Conservation (phyloP, 2,113 vertebrate genomes). For the Merops nubicus region DNA sequence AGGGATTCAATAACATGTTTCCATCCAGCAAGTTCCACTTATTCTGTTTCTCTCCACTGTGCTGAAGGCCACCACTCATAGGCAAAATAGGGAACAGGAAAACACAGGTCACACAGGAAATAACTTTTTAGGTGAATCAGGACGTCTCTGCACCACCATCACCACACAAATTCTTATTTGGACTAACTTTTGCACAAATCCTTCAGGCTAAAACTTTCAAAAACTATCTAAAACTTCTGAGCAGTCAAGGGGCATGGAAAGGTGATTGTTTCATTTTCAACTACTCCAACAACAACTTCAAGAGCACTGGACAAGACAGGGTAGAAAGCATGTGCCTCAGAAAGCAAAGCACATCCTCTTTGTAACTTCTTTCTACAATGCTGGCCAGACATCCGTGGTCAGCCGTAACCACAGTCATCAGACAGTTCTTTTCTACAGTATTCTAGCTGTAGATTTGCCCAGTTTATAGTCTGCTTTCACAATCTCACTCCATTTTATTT, state of each 20-base stretch:
- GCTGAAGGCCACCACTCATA: neutral
- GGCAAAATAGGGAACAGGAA: neutral
- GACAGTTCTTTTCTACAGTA: neutral
- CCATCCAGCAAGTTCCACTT: neutral
- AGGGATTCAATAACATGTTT: neutral
- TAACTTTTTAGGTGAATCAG: neutral
- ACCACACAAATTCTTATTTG: neutral
- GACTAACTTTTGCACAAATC: neutral
- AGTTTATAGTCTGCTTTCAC: neutral
- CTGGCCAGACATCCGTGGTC: neutral
- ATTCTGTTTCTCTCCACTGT: neutral
- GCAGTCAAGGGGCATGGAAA: neutral
- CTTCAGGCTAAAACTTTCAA: too few relatives aligned
- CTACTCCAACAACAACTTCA: neutral
- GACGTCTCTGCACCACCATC: neutral
- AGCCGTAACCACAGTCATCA: neutral
- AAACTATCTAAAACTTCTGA: neutral
- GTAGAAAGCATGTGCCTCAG: neutral
- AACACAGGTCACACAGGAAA: neutral
- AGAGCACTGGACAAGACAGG: neutral
- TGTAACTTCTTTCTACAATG: neutral
- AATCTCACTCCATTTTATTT: neutral
- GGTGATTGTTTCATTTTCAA: neutral
- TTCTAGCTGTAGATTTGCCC: neutral
- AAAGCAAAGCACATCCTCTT: neutral